Evolutionary conservation across 2,797 vertebrate species (phyloP).

Genomic region (Sternarchorhynchus goeldii): DNA sequence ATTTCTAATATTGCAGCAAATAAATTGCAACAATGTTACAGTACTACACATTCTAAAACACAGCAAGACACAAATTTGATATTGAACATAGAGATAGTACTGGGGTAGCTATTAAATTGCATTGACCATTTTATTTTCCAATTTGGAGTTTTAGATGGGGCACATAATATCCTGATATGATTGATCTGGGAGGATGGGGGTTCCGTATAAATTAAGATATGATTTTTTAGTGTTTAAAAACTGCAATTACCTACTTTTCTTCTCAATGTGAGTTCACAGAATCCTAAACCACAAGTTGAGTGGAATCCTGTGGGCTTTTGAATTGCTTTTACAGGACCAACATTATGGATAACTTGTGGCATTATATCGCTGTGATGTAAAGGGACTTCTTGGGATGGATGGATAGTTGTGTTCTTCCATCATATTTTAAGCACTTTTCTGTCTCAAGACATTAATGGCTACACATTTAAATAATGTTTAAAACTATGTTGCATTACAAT

Average conservation of each 20-base stretch:
- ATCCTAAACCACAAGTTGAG: constrained; percentile 2
- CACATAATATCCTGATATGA: not conserved
- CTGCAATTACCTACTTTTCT: not conserved
- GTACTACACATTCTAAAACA: not conserved
- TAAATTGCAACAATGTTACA: not conserved
- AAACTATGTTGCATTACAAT: not conserved
- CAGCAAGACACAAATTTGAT: not conserved
- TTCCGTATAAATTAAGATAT: not conserved
- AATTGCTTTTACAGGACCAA: not conserved
- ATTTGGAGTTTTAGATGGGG: not conserved
- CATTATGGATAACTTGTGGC: not conserved
- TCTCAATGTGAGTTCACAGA: not conserved
- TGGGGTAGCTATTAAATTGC: no score
- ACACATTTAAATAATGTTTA: not conserved
- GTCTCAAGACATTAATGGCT: not conserved
- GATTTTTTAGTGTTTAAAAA: not conserved
- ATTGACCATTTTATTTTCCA: no score
- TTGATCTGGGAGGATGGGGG: not conserved
- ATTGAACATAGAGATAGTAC: not conserved
- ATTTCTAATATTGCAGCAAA: not conserved
- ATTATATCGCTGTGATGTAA: not conserved
- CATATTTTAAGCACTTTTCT: not conserved
- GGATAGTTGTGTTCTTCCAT: not conserved
- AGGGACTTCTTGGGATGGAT: not conserved
- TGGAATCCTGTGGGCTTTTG: not conserved